Evolutionary conservation across 2,888 invertebrate species (phyloP), one percentile per base, ranked within the genome.

Genomic region (Aphidius colemani): DNA sequence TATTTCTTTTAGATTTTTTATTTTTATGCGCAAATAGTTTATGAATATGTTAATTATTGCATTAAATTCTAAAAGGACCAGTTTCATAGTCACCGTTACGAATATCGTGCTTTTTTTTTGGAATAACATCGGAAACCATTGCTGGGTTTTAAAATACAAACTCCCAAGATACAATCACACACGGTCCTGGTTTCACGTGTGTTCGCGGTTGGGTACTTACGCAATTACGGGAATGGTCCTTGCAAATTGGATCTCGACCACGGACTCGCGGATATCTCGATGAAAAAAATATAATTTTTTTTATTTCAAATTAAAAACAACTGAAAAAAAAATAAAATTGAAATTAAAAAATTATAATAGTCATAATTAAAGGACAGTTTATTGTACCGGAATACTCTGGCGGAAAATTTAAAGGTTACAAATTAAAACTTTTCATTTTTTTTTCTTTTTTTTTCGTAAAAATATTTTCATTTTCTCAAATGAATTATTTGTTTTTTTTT

Each of bases 201-300:
- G 69, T 69, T 67, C 64, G 70, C 63, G 70, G 66, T 69, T 58
- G 67, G 66, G 71, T 71, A 74, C 69, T 74, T 73, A 70, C 62
- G 67, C 74, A 74, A 74, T 74, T 74, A 74, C 69, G 64, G 67
- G 66, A 73, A 74, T 74, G 67, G 73, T 69, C 67, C 67, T 72
- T 67, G 73, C 72, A 74, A 74, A 74, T 74, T 74, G 73, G 73
- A 74, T 74, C 70, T 71, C 68, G 65, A 71, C 73, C 71, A 63
- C 65, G 62, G 44, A 63, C 55, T 59, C 18, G 30, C 13, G 60
- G 60, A 66, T 67, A 70, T 71, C 72, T 72, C 66, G 70, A 65
- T 61, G 44, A 45, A 56, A 56, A 56, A 56, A 56, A 59, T 48
- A 59, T 49, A 8, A 10, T 8, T 4, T 8, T 9, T 50, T 50